Evolutionary conservation across 2,888 invertebrate species (phyloP).

Genomic region (Harmothoe impar): DNA sequence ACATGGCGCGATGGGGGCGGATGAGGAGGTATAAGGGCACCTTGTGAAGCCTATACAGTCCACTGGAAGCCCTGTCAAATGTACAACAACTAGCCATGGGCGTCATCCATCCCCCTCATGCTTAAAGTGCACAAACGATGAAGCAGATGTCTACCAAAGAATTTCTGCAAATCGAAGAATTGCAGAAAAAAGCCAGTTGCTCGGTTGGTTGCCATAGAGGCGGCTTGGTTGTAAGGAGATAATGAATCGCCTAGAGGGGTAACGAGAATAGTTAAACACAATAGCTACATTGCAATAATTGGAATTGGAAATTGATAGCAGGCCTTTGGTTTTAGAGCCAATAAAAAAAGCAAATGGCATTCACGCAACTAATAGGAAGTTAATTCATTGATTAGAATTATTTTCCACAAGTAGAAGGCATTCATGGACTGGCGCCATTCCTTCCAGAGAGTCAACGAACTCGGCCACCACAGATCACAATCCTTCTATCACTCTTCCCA

Average conservation of each 20-base stretch:
- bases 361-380: slow-evolving; percentile 47
- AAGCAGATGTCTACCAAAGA: slow-evolving; percentile 37
- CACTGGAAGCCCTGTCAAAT: background rate
- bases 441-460: background rate
- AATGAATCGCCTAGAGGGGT: slow-evolving; percentile 52
- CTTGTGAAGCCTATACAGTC: background rate
- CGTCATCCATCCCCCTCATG: background rate
- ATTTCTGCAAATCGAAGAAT: slow-evolving; percentile 13
- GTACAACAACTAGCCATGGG: background rate
- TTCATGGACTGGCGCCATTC: background rate
- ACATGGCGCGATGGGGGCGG: background rate
- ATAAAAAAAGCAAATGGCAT: slow-evolving; percentile 15
- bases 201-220: slow-evolving; percentile 29
- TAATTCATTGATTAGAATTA: slow-evolving; percentile 45
- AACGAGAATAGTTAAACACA: slow-evolving; percentile 40
- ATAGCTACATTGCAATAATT: slow-evolving; percentile 56
- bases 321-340: slow-evolving; percentile 20
- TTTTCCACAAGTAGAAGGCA: slow-evolving; percentile 6
- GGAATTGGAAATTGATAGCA: slow-evolving; percentile 55
- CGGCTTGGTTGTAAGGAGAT: background rate
- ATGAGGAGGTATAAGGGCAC: background rate
- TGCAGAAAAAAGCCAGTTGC: background rate
- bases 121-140: background rate
- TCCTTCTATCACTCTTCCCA: no score
- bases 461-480: background rate